Percentiles rank a stretch among this genome's conserved stretches.
These are phyloP conservation scores for Apotomis capreana DNA, from an alignment of 2,888 invertebrate genomes.

Conservation along the genomic window DNA sequence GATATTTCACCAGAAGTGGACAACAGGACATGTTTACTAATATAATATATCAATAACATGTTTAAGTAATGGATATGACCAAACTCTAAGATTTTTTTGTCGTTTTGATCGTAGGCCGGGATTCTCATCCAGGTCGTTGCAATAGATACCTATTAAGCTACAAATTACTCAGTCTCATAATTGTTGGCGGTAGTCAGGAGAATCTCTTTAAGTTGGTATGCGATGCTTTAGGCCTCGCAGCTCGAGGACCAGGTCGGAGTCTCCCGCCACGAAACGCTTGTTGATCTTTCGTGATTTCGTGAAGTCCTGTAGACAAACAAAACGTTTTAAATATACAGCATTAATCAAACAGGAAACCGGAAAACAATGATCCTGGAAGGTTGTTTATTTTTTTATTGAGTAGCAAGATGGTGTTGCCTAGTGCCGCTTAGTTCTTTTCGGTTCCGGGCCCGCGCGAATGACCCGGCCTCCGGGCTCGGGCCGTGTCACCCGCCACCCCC, in stretches of 20 bases:
- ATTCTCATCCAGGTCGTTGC: slow-evolving; percentile 58
- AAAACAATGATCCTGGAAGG: not conserved
- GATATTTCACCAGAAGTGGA: slow-evolving; percentile 40
- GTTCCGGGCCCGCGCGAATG: slow-evolving; percentile 54
- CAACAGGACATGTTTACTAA: slow-evolving; percentile 36
- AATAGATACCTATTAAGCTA: slow-evolving; percentile 70
- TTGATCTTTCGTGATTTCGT: slow-evolving; percentile 77
- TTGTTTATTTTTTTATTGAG: slow-evolving; percentile 4
- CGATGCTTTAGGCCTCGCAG: slow-evolving; percentile 86
- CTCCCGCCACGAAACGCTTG: slow-evolving; percentile 85
- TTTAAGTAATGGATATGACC: slow-evolving; percentile 39
- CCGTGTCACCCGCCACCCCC: slow-evolving; percentile 76
- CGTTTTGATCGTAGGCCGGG: slow-evolving; percentile 53
- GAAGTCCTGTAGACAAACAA: slow-evolving; percentile 64
- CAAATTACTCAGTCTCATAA: slow-evolving; percentile 81
- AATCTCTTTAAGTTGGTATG: slow-evolving; percentile 79
- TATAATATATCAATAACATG: slow-evolving; percentile 31
- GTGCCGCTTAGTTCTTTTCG: slow-evolving; percentile 33
- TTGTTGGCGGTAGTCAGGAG: slow-evolving; percentile 72
- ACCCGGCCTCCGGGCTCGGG: slow-evolving; percentile 73
- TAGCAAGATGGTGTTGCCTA: slow-evolving; percentile 10
- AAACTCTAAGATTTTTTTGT: slow-evolving; percentile 49
- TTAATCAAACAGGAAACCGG: not conserved
- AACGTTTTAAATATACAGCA: slow-evolving; percentile 8
- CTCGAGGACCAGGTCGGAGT: slow-evolving; percentile 85